These are phyloP conservation scores for Sebastes steindachneri DNA, from an alignment of 2,797 vertebrate genomes.

Conservation along the genomic window DNA sequence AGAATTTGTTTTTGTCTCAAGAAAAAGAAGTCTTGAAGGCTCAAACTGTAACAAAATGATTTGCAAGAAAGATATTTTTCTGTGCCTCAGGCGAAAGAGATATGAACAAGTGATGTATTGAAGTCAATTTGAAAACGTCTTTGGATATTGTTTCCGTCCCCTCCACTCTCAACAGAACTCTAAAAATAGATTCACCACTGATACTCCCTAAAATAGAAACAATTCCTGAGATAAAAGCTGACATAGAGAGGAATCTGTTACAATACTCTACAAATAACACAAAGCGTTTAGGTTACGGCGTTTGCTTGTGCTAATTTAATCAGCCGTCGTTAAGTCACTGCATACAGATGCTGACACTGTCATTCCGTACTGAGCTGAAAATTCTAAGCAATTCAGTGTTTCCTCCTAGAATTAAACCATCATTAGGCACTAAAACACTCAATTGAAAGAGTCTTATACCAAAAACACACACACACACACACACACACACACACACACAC, in stretches of 20 bases:
- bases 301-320: conserved; percentile 20
- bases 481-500: not conserved
- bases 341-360: not conserved
- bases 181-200: conserved; percentile 46
- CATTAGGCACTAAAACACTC: not conserved
- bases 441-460: not conserved
- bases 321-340: not conserved
- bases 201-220: conserved; percentile 36
- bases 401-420: not conserved
- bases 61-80: not conserved
- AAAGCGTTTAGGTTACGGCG: conserved; percentile 15
- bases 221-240: conserved; percentile 34
- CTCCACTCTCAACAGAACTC: not conserved
- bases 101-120: not conserved
- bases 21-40: not conserved
- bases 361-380: not conserved
- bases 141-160: not conserved
- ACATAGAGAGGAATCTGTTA: not conserved
- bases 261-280: conserved; percentile 19
- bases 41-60: not conserved
- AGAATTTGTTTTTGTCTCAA: not conserved
- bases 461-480: not conserved
- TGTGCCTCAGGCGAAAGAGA: not conserved
- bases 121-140: not conserved
- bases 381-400: not conserved